Conservation (phyloP, 2,797 vertebrate genomes). For the Melanotaenia pygmaea region DNA sequence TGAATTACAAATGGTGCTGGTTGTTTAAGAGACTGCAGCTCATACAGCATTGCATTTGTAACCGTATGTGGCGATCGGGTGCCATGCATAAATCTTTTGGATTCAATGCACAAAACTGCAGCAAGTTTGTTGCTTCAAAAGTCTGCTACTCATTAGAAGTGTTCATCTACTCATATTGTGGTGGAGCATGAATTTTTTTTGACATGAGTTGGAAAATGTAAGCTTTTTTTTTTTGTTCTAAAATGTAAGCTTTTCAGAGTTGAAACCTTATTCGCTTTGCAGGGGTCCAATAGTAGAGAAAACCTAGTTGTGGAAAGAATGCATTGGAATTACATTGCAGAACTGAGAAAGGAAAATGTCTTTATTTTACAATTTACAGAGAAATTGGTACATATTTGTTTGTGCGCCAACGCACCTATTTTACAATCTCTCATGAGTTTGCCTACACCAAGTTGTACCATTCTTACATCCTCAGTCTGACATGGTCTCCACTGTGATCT, state of each 20-base stretch:
- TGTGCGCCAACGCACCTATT: no score
- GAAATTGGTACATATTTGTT: no score
- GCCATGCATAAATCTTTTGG: background rate
- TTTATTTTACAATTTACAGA: no score
- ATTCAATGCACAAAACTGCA: background rate
- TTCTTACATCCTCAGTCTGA: no score
- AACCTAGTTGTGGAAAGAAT: constrained; percentile 1
- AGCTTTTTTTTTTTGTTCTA: no score
- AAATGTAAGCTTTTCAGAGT: constrained; percentile 16
- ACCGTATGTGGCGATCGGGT: no score
- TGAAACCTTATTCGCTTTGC: constrained; percentile 2
- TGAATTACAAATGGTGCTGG: constrained; percentile 27
- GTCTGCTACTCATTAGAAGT: background rate
- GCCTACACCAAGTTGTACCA: no score
- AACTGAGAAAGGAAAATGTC: no score
- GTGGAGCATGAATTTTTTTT: constrained; percentile 17
- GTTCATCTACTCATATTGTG: background rate
- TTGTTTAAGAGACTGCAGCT: constrained; percentile 4
- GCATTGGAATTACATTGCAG: no score
- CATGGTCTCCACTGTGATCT: no score
- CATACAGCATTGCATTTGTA: background rate
- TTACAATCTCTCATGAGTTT: no score
- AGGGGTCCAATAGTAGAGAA: background rate
- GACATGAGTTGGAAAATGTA: background rate
- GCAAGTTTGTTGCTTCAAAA: constrained; percentile 2